phyloP scores from a whole-genome alignment of 2,797 vertebrate species.

The Cyprinella venusta region DNA sequence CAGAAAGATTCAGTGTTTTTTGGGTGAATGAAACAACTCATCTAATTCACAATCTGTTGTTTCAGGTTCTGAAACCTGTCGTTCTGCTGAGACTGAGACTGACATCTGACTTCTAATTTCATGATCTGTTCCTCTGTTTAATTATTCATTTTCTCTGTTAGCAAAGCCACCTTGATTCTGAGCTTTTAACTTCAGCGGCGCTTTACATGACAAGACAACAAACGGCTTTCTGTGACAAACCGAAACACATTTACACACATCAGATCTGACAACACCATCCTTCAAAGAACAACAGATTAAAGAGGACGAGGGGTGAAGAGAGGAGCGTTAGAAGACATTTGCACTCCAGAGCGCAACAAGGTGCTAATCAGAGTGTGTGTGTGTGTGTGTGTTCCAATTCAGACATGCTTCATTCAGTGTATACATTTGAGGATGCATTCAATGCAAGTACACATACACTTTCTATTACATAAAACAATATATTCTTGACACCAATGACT shows the following conservation, averaged over 20 bases:
- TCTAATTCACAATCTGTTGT: not conserved
- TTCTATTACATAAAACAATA: not conserved
- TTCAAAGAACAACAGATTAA: conserved; percentile 32
- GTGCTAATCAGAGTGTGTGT: conserved; percentile 12
- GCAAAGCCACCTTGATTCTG: conserved; percentile 28
- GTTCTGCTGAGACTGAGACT: not conserved
- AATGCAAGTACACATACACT: not conserved
- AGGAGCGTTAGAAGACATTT: conserved; percentile 19
- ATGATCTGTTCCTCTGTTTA: conserved; percentile 9
- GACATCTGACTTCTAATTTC: conserved; percentile 34
- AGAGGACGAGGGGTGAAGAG: conserved; percentile 12
- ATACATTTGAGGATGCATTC: not conserved
- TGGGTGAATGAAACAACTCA: not conserved
- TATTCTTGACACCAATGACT: not conserved
- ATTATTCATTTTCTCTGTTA: conserved; percentile 18
- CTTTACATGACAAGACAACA: conserved; percentile 47
- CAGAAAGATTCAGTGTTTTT: not conserved
- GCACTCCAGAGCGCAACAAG: conserved; percentile 28
- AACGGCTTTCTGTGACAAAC: conserved; percentile 16
- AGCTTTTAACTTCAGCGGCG: not conserved
- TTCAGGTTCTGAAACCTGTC: not conserved
- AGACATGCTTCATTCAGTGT: not conserved
- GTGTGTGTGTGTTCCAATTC: not conserved
- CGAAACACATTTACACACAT: conserved; percentile 36
- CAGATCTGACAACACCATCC: conserved; percentile 29